These are phyloP conservation scores for Hexactinellida sp. DNA, from an alignment of 37 sponge, comb jelly and placozoan genomes.

Conservation along the genomic window DNA sequence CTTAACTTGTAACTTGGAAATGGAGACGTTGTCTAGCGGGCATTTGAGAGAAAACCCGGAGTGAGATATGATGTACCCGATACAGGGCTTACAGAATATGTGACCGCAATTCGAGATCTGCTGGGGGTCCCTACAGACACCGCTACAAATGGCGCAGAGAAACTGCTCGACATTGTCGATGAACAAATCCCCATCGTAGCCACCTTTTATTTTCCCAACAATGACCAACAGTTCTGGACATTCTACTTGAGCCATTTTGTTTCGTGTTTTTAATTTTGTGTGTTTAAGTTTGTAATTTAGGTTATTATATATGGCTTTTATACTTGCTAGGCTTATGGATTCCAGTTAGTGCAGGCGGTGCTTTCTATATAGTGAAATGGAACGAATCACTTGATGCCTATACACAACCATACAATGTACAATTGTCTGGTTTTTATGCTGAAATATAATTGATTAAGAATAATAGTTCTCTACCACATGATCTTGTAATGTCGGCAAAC, in stretches of 20 bases:
- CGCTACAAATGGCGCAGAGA: background rate
- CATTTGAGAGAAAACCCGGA: constrained; percentile 14
- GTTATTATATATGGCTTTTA: background rate
- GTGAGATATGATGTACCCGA: background rate
- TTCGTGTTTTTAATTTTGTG: too few species aligned
- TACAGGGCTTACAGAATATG: background rate
- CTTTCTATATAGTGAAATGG: background rate
- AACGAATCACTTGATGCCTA: background rate
- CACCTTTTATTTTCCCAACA: background rate
- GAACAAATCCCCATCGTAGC: background rate
- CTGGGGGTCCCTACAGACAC: background rate
- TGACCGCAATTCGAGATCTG: background rate
- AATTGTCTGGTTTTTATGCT: background rate
- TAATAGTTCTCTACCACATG: background rate
- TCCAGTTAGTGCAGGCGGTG: background rate
- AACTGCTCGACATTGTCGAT: background rate
- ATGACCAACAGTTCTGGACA: background rate
- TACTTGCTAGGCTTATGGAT: background rate
- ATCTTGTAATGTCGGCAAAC: background rate
- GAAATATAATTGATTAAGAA: background rate
- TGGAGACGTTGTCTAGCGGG: background rate
- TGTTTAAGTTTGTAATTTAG: too few species aligned
- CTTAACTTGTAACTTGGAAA: background rate
- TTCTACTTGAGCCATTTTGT: background rate
- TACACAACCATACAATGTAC: background rate